phyloP scores from a whole-genome alignment of 1,140 invertebrate species.

The Drosophila santomea region DNA sequence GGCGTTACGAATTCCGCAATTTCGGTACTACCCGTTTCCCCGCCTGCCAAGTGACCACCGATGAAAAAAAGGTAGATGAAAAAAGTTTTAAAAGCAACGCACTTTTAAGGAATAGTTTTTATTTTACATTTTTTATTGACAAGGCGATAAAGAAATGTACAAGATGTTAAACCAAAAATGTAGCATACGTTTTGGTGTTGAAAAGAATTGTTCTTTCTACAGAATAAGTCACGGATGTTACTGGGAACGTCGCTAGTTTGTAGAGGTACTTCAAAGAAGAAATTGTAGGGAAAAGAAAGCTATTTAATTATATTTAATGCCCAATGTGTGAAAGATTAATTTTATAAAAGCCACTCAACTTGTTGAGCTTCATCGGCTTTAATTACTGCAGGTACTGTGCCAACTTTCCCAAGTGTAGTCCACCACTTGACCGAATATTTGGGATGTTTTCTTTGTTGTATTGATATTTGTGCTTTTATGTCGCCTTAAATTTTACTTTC shows the following conservation, averaged over 20 bases:
- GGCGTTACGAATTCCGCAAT: conserved; percentile 56
- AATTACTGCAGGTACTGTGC: conserved; percentile 1
- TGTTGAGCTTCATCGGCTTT: background rate
- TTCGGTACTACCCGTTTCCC: conserved; percentile 16
- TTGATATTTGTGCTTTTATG: conserved; percentile 60
- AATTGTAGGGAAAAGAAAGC: background rate
- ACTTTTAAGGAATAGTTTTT: background rate
- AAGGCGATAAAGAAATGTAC: too few species aligned
- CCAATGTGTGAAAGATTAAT: background rate
- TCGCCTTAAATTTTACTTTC: conserved; percentile 72
- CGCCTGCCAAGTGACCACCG: conserved; percentile 21
- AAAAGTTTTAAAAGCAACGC: background rate
- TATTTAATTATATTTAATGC: background rate
- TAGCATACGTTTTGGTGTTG: too few species aligned
- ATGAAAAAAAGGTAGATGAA: conserved; percentile 31
- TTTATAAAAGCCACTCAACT: background rate
- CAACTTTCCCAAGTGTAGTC: conserved; percentile 14
- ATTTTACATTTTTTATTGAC: too few species aligned
- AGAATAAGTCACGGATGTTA: too few species aligned
- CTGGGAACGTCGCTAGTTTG: background rate
- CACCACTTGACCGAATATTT: conserved; percentile 40
- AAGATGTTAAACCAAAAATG: too few species aligned
- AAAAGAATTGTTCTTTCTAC: too few species aligned
- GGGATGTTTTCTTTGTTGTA: conserved; percentile 37
- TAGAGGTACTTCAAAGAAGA: background rate